Percentiles rank a stretch among this genome's conserved stretches.
phyloP scores from a whole-genome alignment of 2,113 vertebrate species.

The Riparia riparia region DNA sequence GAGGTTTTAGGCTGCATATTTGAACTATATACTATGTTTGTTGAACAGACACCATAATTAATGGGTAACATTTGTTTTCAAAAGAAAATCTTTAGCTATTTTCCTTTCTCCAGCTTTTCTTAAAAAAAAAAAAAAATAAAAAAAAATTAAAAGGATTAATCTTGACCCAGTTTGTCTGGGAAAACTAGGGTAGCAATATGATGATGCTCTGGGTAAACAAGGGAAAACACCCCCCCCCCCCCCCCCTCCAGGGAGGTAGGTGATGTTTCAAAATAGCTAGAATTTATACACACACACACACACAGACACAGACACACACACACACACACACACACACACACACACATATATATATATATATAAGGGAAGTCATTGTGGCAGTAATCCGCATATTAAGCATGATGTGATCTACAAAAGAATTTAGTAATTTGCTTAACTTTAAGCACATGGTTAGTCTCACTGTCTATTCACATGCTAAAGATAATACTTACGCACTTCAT shows the following conservation, averaged over 20 bases:
- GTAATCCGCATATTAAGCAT: background rate
- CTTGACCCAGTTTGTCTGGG: background rate
- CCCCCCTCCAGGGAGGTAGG: background rate
- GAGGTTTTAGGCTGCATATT: background rate
- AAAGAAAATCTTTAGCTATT: background rate
- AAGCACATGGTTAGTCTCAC: background rate
- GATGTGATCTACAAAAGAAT: background rate
- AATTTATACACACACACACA: background rate
- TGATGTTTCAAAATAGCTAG: background rate
- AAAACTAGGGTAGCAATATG: background rate
- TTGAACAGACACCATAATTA: background rate
- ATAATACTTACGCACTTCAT: background rate
- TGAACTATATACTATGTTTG: background rate
- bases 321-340: too few species aligned
- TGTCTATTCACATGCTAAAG: background rate
- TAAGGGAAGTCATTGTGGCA: background rate
- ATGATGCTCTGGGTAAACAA: background rate
- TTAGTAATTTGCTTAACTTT: background rate
- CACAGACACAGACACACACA: too few species aligned
- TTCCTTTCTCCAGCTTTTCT: background rate
- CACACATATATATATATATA: too few species aligned
- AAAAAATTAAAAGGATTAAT: background rate
- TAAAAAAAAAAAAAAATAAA: background rate
- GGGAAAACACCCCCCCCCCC: background rate
- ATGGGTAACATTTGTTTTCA: background rate